phyloP scores from a whole-genome alignment of 2,797 vertebrate species.

The Spondyliosoma cantharus region DNA sequence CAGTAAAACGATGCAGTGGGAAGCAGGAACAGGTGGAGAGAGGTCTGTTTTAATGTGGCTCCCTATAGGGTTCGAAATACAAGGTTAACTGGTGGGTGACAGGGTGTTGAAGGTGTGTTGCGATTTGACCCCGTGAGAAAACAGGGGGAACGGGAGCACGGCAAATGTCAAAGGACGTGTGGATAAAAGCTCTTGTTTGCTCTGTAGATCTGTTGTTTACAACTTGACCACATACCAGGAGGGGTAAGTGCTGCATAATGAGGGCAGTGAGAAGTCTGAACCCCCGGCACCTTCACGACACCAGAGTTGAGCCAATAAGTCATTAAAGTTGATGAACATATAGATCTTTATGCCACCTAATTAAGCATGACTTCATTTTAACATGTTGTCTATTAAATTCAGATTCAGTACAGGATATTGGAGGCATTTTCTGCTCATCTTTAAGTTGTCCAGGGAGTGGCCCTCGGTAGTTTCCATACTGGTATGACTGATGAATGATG shows the following conservation, averaged over 20 bases:
- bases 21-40: conserved; percentile 53
- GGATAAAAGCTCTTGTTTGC: conserved; percentile 75
- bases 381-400: neutral
- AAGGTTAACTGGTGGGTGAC: conserved; percentile 73
- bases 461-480: neutral
- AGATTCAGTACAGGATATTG: neutral
- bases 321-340: neutral
- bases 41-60: conserved; percentile 48
- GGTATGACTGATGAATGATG: neutral
- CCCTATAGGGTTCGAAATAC: conserved; percentile 65
- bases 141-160: conserved; percentile 48
- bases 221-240: conserved; percentile 63
- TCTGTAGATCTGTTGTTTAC: conserved; percentile 71
- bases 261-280: conserved; percentile 18
- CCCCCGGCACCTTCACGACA: neutral
- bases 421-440: neutral
- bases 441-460: neutral
- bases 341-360: neutral
- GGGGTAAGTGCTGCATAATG: conserved; percentile 19
- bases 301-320: conserved; percentile 7
- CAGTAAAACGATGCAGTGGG: conserved; percentile 19
- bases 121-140: conserved; percentile 79
- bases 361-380: neutral
- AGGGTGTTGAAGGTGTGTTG: conserved; percentile 70
- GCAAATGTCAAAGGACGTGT: conserved; percentile 71